Percentiles rank a stretch among this genome's conserved stretches.
Evolutionary conservation across 1,140 invertebrate genomes (phyloP).

Genomic region (Drosophila lowei): DNA sequence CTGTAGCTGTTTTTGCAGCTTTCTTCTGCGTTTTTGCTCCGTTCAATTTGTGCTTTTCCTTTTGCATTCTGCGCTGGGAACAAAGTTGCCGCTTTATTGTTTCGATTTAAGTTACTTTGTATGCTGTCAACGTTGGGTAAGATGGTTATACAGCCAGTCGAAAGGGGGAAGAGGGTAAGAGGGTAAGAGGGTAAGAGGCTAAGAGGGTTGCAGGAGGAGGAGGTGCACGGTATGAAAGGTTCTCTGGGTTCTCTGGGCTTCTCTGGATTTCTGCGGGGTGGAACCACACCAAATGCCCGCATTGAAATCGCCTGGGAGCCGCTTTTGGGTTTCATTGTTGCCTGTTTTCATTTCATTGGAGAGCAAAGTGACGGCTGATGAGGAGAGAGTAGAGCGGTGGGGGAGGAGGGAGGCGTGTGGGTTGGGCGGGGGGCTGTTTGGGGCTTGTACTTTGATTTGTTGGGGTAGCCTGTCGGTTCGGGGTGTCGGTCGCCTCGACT

Average conservation of each 20-base stretch:
- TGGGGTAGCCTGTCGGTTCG: conserved; percentile 40
- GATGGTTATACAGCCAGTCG: conserved; percentile 50
- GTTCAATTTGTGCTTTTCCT: conserved; percentile 44
- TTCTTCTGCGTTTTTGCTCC: conserved; percentile 43
- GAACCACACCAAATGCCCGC: conserved; percentile 53
- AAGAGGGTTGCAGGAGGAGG: neutral
- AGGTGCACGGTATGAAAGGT: conserved; percentile 2
- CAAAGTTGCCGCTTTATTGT: conserved; percentile 82
- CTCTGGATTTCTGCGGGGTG: conserved; percentile 16
- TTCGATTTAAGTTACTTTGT: conserved; percentile 83
- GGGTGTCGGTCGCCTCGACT: conserved; percentile 47
- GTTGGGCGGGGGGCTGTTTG: conserved; percentile 37
- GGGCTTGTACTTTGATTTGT: conserved; percentile 77
- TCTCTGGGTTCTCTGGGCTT: conserved; percentile 1
- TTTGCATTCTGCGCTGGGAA: conserved; percentile 66
- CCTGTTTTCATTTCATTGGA: conserved; percentile 73
- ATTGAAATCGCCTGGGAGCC: conserved; percentile 78
- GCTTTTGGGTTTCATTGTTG: conserved; percentile 79
- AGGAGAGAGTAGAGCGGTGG: conserved; percentile 1
- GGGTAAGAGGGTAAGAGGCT: too few relatives aligned
- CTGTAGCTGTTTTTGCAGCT: conserved; percentile 44
- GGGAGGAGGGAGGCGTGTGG: neutral
- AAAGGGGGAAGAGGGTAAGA: too few relatives aligned
- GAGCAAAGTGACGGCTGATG: conserved; percentile 36
- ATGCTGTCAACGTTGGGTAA: conserved; percentile 79